phyloP scores from a whole-genome alignment of 2,113 vertebrate genomes.

The Sinocyclocheilus anshuiensis region DNA sequence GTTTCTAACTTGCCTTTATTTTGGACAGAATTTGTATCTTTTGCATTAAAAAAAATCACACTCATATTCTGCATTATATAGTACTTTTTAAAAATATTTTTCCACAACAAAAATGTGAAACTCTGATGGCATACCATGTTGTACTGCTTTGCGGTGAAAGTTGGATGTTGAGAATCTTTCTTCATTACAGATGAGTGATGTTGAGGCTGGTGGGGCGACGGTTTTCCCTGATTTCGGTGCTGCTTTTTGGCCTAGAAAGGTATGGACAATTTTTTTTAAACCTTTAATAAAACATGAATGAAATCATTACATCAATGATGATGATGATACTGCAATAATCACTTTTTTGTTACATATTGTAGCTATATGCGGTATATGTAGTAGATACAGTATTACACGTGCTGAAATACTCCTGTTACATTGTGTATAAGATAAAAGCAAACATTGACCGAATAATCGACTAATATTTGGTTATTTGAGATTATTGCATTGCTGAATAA shows the following conservation, averaged over 20 bases:
- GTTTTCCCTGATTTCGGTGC: slow-evolving; percentile 98
- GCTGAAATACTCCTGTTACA: too few relatives aligned
- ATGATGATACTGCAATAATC: background rate
- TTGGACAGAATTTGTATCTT: too few relatives aligned
- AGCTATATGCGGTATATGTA: too few relatives aligned
- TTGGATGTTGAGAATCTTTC: background rate
- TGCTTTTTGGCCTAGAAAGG: slow-evolving; percentile 90
- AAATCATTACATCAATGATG: too few relatives aligned
- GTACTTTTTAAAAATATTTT: background rate
- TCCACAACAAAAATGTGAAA: background rate
- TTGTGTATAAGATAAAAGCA: too few relatives aligned
- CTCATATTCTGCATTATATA: background rate
- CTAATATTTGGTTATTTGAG: too few relatives aligned
- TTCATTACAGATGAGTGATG: slow-evolving; percentile 90
- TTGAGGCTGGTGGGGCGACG: slow-evolving; percentile 94
- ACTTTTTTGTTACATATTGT: too few relatives aligned
- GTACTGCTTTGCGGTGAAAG: background rate
- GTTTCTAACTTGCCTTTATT: background rate
- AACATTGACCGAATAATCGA: too few relatives aligned
- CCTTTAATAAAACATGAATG: background rate
- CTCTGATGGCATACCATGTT: background rate
- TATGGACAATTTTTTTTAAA: slow-evolving; percentile 57
- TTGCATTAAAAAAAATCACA: background rate
- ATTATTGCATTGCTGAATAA: too few relatives aligned
- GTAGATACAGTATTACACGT: too few relatives aligned